A percentile compares a stretch with the other conserved stretches of the same genome.
phyloP scores from a whole-genome alignment of 2,113 vertebrate genomes.

The Micronycteris hirsuta region DNA sequence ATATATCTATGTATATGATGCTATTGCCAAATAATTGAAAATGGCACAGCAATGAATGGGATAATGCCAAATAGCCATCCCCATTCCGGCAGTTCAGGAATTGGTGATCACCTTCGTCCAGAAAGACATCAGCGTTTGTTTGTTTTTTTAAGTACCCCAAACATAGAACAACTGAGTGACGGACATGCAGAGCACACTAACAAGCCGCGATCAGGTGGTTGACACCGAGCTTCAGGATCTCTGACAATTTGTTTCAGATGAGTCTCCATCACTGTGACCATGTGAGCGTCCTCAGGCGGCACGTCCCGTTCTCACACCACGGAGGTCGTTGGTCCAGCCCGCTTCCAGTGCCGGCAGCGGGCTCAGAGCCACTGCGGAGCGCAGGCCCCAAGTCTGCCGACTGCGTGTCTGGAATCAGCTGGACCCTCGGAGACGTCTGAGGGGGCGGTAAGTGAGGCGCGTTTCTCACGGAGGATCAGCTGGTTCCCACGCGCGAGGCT shows the following conservation, averaged over 20 bases:
- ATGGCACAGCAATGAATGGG: background rate
- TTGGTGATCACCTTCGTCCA: background rate
- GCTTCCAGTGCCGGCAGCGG: conserved; percentile 36
- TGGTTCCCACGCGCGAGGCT: background rate
- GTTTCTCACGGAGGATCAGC: conserved; percentile 19
- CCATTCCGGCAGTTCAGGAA: conserved; percentile 21
- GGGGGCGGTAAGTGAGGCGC: background rate
- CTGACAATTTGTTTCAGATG: background rate
- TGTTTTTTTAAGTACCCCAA: background rate
- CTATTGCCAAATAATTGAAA: background rate
- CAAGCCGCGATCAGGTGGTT: background rate
- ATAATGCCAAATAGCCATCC: conserved; percentile 39
- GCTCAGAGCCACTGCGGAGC: background rate
- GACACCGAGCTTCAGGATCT: background rate
- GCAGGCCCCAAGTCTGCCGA: background rate
- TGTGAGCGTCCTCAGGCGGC: conserved; percentile 40
- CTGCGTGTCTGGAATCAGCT: conserved; percentile 37
- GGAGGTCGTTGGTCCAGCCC: conserved; percentile 38
- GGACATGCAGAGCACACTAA: conserved; percentile 27
- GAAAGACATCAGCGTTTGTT: background rate
- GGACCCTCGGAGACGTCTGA: conserved; percentile 8
- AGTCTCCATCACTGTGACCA: conserved; percentile 46
- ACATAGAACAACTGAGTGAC: background rate
- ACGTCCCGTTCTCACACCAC: conserved; percentile 40
- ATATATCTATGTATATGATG: too few species aligned